Evolutionary conservation across 1,140 invertebrate genomes (phyloP).

Genomic region (Cydia splendana): DNA sequence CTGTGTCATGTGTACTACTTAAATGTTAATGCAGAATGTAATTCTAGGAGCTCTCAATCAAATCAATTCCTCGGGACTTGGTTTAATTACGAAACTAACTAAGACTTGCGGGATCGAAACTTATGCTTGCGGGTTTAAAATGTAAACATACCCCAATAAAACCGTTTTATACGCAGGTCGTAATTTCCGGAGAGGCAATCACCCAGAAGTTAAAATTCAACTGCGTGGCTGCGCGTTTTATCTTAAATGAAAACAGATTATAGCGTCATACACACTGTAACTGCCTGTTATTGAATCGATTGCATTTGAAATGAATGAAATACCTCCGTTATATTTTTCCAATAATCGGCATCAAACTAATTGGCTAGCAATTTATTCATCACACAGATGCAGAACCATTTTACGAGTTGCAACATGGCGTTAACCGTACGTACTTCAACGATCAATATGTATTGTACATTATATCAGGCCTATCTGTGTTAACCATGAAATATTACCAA

Average conservation of each 20-base stretch:
- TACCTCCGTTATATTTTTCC: conserved; percentile 14
- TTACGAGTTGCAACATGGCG: background rate
- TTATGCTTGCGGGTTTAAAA: conserved; percentile 1
- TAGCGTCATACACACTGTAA: background rate
- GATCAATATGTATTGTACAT: too few species aligned
- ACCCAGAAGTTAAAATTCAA: background rate
- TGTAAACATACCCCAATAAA: background rate
- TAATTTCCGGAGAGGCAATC: background rate
- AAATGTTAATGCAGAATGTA: background rate
- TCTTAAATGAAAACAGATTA: conserved; percentile 21
- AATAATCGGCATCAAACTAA: conserved; percentile 26
- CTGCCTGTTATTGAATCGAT: conserved; percentile 11
- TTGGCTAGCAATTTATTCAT: conserved; percentile 24
- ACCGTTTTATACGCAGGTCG: background rate
- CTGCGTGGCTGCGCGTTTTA: background rate
- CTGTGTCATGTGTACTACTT: background rate
- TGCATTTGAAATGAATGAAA: conserved; percentile 19
- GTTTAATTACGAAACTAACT: conserved; percentile 17
- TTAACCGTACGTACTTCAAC: background rate
- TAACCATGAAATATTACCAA: too few species aligned
- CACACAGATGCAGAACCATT: background rate
- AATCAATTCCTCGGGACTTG: background rate
- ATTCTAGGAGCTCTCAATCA: background rate
- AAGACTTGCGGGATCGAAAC: background rate
- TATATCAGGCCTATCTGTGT: too few species aligned